These are phyloP conservation scores for Urechis unicinctus DNA, from an alignment of 2,888 invertebrate species.

Conservation along the genomic window DNA sequence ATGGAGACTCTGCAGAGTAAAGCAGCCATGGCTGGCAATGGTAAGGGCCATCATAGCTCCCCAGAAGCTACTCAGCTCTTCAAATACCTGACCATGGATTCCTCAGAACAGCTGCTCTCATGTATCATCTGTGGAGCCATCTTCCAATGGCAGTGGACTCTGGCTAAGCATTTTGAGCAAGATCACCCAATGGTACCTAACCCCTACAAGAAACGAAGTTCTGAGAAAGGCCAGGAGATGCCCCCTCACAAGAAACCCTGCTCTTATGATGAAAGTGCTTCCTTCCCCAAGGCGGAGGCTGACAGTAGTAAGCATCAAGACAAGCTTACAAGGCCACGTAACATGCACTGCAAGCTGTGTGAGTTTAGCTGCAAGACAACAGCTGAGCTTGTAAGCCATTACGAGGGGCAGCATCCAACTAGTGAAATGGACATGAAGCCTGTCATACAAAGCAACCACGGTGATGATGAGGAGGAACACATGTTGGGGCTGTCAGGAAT, in stretches of 20 bases:
- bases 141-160: constrained; percentile 49
- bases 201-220: constrained; percentile 32
- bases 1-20: constrained; percentile 18
- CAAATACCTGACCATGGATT: constrained; percentile 13
- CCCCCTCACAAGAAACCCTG: background rate
- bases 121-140: constrained; percentile 32
- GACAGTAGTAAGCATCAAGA: background rate
- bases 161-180: constrained; percentile 48
- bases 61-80: constrained; percentile 9
- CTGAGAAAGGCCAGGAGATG: background rate
- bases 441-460: too few species aligned
- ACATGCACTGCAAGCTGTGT: too few species aligned
- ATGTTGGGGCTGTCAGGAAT: background rate
- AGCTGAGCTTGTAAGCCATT: too few species aligned
- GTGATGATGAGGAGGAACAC: background rate
- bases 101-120: background rate
- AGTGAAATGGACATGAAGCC: too few species aligned
- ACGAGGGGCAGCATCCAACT: too few species aligned
- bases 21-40: background rate
- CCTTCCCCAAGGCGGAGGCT: background rate
- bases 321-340: too few species aligned
- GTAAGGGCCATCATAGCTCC: too few species aligned
- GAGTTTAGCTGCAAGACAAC: too few species aligned
- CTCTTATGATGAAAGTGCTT: background rate
- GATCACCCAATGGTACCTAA: constrained; percentile 40